Evolutionary conservation across 1,140 invertebrate genomes (phyloP).

Genomic region (Drosophila arizonae): DNA sequence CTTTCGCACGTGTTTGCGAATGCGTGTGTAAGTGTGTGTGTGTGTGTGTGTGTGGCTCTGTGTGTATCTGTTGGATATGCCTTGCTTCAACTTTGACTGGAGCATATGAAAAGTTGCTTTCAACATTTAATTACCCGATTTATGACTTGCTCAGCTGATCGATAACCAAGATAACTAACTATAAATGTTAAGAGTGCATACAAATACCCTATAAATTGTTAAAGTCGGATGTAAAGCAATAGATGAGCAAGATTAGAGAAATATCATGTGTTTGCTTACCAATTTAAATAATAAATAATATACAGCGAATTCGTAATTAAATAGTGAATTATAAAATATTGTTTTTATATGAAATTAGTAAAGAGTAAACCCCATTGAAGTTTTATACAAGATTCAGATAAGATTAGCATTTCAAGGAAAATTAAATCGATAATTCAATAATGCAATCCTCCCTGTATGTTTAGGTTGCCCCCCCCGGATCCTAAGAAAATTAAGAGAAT

Average conservation of each 20-base stretch:
- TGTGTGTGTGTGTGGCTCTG: constrained; percentile 2
- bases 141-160: constrained; percentile 2
- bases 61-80: constrained; percentile 64
- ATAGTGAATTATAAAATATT: neutral
- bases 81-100: constrained; percentile 1
- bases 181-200: neutral
- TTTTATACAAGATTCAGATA: neutral
- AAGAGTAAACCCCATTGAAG: too few species aligned
- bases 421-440: neutral
- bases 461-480: too few species aligned
- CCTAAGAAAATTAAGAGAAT: too few species aligned
- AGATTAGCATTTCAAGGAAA: neutral
- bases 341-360: too few species aligned
- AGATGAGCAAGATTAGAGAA: too few species aligned
- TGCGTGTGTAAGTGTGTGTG: constrained; percentile 5
- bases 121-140: constrained; percentile 4
- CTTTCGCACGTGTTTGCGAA: constrained; percentile 53
- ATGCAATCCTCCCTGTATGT: too few species aligned
- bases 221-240: too few species aligned
- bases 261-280: too few species aligned
- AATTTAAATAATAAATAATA: too few species aligned
- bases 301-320: too few species aligned
- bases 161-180: neutral
- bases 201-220: constrained; percentile 8
- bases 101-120: constrained; percentile 3